phyloP scores from a whole-genome alignment of 2,113 vertebrate species.

The Mobula birostris region DNA sequence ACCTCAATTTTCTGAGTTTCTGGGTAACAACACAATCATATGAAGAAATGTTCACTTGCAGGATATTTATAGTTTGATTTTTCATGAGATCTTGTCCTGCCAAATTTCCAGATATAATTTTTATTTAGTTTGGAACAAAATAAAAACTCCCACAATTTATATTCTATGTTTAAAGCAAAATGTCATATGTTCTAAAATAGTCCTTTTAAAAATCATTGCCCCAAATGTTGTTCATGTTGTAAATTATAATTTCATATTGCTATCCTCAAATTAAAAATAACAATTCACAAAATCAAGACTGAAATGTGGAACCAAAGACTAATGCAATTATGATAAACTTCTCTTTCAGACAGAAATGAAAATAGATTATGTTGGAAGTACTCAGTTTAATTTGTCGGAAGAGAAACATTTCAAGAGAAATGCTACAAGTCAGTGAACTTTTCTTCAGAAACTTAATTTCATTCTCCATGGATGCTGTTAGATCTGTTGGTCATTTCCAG shows the following conservation, averaged over 20 bases:
- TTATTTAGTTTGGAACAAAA: not conserved
- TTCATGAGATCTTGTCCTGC: not conserved
- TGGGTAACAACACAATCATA: not conserved
- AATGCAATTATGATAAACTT: not conserved
- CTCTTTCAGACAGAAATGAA: too few relatives aligned
- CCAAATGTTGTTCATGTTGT: not conserved
- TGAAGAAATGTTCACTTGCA: not conserved
- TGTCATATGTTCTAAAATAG: not conserved
- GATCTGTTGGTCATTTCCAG: too few relatives aligned
- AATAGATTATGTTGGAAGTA: too few relatives aligned
- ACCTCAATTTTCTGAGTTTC: not conserved
- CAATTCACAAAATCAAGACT: not conserved
- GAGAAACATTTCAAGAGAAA: too few relatives aligned
- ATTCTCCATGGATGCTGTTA: too few relatives aligned
- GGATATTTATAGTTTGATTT: not conserved
- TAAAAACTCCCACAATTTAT: not conserved
- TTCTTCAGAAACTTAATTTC: too few relatives aligned
- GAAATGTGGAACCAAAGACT: not conserved
- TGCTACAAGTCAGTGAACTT: too few relatives aligned
- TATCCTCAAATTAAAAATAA: not conserved
- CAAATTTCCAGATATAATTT: not conserved
- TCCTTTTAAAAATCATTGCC: not conserved
- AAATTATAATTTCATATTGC: not conserved
- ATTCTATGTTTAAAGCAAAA: not conserved
- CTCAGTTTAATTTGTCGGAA: too few relatives aligned